Evolutionary conservation across 2,888 invertebrate species (phyloP).

Genomic region (Panopea generosa): DNA sequence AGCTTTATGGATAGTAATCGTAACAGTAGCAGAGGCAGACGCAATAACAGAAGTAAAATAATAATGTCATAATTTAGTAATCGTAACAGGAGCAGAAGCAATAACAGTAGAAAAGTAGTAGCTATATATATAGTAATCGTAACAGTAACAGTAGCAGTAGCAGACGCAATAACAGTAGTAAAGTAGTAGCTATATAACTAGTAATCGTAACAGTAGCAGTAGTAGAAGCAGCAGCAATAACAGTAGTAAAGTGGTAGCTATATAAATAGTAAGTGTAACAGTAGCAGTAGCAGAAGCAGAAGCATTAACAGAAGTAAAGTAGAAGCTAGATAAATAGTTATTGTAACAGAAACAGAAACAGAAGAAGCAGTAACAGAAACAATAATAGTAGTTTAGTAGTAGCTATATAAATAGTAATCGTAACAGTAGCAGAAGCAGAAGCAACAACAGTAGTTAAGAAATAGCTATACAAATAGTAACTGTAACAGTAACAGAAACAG

Average conservation of each 20-base stretch:
- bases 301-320: not conserved
- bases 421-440: slow-evolving; percentile 18
- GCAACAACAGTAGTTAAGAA: too few species aligned
- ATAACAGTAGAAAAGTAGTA: not conserved
- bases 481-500: not conserved
- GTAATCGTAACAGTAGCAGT: too few species aligned
- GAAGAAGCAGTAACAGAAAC: slow-evolving; percentile 3
- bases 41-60: too few species aligned
- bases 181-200: too few species aligned
- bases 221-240: not conserved
- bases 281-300: slow-evolving; percentile 6
- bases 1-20: too few species aligned
- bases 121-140: not conserved
- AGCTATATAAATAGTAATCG: too few species aligned
- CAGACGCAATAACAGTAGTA: not conserved
- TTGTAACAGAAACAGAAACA: not conserved
- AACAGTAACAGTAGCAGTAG: not conserved
- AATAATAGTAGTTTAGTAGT: too few species aligned
- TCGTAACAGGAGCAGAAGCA: not conserved
- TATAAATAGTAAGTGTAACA: not conserved
- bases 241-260: slow-evolving; percentile 12
- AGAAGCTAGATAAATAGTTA: slow-evolving; percentile 7
- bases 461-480: slow-evolving; percentile 1
- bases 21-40: too few species aligned
- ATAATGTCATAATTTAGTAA: not conserved